phyloP scores from a whole-genome alignment of 2,888 invertebrate species.

The Scaptomyza caliginosa region DNA sequence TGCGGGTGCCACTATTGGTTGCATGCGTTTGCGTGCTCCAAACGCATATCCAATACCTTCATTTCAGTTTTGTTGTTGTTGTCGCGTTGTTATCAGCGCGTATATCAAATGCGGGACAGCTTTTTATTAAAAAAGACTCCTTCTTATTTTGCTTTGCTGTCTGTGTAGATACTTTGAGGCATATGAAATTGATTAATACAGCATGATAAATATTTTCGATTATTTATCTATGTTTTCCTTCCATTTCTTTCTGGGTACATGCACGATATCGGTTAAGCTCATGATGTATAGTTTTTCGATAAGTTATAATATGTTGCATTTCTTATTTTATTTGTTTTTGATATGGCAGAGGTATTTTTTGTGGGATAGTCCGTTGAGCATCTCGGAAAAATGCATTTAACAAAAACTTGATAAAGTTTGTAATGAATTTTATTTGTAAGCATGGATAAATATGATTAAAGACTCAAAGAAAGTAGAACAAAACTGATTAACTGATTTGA shows the following conservation, averaged over 20 bases:
- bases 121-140: constrained; percentile 44
- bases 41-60: constrained; percentile 33
- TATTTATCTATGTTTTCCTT: constrained; percentile 26
- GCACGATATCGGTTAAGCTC: constrained; percentile 62
- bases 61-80: constrained; percentile 20
- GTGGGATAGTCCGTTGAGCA: constrained; percentile 25
- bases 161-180: constrained; percentile 30
- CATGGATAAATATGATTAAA: constrained; percentile 23
- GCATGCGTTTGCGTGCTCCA: constrained; percentile 47
- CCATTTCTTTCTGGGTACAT: constrained; percentile 25
- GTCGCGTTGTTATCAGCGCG: constrained; percentile 55
- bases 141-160: constrained; percentile 8
- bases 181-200: constrained; percentile 76
- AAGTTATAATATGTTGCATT: constrained; percentile 21
- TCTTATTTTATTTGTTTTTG: not conserved
- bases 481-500: not conserved
- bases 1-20: constrained; percentile 36
- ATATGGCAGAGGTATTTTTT: too few species aligned
- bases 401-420: constrained; percentile 18
- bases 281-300: constrained; percentile 68
- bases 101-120: constrained; percentile 68
- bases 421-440: constrained; percentile 36
- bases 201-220: constrained; percentile 71
- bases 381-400: constrained; percentile 28
- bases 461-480: constrained; percentile 28